A percentile compares a stretch with the other conserved stretches of the same genome.
Conservation (phyloP, 2,888 invertebrate species). For the Acanthacorydalis orientalis region DNA sequence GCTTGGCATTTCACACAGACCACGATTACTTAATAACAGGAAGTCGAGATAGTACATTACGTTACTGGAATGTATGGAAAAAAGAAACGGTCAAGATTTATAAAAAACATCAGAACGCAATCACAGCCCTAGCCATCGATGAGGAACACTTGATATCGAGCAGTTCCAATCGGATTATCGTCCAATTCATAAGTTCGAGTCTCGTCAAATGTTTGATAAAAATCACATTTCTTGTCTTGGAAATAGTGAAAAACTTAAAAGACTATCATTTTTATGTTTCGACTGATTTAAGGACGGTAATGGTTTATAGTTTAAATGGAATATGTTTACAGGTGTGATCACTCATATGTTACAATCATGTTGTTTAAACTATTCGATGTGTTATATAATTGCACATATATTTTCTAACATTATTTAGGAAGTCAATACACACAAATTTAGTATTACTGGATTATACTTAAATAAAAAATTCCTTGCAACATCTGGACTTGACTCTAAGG, state of each 20-base stretch:
- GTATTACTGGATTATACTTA: background rate
- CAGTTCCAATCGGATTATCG: too few species aligned
- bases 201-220: background rate
- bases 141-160: too few species aligned
- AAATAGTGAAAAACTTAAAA: background rate
- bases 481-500: background rate
- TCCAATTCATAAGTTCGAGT: background rate
- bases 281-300: background rate
- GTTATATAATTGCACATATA: too few species aligned
- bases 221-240: background rate
- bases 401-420: background rate
- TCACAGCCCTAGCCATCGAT: too few species aligned
- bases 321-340: too few species aligned
- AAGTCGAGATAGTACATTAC: too few species aligned
- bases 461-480: background rate
- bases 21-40: too few species aligned
- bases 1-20: too few species aligned
- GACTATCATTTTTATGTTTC: background rate
- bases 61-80: too few species aligned
- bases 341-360: background rate
- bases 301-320: background rate
- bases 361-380: too few species aligned
- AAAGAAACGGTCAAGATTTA: too few species aligned
- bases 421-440: background rate
- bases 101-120: too few species aligned